Percentiles rank a stretch among this genome's conserved stretches.
Conservation (phyloP, 2,113 vertebrate species). For the Rhynchopsitta pachyrhyncha region DNA sequence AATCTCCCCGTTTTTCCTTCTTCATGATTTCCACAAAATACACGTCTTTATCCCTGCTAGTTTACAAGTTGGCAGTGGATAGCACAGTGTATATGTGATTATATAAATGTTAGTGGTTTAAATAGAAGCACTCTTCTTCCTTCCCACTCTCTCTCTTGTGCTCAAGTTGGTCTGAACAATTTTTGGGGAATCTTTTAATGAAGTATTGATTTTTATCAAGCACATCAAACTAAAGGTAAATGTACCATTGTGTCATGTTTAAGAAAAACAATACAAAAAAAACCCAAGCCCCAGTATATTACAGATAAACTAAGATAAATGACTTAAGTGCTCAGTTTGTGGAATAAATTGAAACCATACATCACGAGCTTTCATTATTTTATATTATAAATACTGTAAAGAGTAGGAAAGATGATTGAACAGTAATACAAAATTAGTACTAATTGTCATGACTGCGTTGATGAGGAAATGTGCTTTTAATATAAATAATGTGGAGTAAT, state of each 20-base stretch:
- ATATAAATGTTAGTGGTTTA: not conserved
- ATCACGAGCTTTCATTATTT: conserved; percentile 79
- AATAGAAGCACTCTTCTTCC: not conserved
- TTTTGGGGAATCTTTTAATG: conserved; percentile 79
- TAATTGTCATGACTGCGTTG: conserved; percentile 52
- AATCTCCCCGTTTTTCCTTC: not conserved
- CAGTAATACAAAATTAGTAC: conserved; percentile 71
- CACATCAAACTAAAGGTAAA: conserved; percentile 81
- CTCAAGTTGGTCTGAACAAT: conserved; percentile 63
- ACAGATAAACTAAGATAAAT: conserved; percentile 84
- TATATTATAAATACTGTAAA: conserved; percentile 72
- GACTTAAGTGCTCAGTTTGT: conserved; percentile 82
- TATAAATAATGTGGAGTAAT: conserved; percentile 44
- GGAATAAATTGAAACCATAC: conserved; percentile 81
- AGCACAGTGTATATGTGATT: rapidly evolving
- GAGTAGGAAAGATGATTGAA: conserved; percentile 74
- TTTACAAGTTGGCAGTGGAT: not conserved
- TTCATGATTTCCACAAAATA: rapidly evolving
- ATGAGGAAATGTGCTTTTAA: conserved; percentile 41
- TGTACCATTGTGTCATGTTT: conserved; percentile 72
- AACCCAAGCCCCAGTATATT: conserved; percentile 69
- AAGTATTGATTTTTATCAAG: conserved; percentile 80
- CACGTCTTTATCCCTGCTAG: not conserved
- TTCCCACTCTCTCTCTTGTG: not conserved
- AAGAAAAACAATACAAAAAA: conserved; percentile 61